Base-by-base conservation (phyloP, 2,888 invertebrate species). In the Zhuqinia jingwanae region DNA sequence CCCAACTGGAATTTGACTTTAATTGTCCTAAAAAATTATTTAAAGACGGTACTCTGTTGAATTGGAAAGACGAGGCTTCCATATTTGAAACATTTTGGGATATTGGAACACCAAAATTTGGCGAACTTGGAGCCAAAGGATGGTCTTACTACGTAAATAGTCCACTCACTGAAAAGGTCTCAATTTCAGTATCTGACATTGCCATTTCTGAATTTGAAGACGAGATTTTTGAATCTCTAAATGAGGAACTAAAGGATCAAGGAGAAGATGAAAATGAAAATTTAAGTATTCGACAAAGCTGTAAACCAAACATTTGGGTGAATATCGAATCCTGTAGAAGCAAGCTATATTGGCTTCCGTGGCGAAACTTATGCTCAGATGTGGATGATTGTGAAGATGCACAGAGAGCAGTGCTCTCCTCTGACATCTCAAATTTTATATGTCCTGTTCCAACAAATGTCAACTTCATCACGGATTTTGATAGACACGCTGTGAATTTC, bases 1-100 rank as follows among this genome's bases (percentile, higher is more conserved):
- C 88, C n/a, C 90, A 90, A 83, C 42, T 90, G n/a, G 90, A 90
- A 80, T 77, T 89, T 15, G 88, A 91, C 73, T 91, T 91, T 65
- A 78, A 83, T 53, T 88, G 81, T 58, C 90, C 90, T 0, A 42
- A 56, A 13, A 75, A 88, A 0, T 58, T 79, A 13, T 42, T 88
- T 25, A 82, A 87, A n/a, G 77, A 84, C 25, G 13, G 77, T 5
- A 60, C 77, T 0, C 27, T 78, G 11, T 56, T 84, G 11, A 87
- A 87, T 15, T 89, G 89, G 89, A 82, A 50, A 22, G 81, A 77
- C 15, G 76, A 87, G 50, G 17, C 25, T 0, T 47, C 65, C 17
- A 1, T 86, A 0, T 91, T 91, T 85, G 90, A 89, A 68, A 20
- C 77, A 13, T 91, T 88, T 88, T 91, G 91, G 91, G 89, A 88